Base-by-base conservation (phyloP, 1,140 invertebrate genomes). In the Aphelinus atriplicis region DNA sequence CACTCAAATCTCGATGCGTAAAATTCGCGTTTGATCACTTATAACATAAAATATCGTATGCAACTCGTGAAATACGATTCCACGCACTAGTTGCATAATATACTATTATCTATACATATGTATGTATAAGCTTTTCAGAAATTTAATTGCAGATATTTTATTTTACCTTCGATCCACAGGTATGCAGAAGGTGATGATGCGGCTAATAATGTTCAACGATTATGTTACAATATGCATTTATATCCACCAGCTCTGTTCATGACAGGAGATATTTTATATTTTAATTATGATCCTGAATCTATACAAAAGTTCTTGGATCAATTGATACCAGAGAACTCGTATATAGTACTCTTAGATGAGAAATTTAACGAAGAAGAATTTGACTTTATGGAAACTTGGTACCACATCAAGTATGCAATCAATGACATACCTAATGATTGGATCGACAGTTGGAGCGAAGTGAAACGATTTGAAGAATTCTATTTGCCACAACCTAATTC, bases 181-280 rank as follows among this genome's bases (percentile, higher is more conserved):
- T 95, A 92, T 81, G 84, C 89, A 45, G 90, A 93, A 45, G 94
- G 95, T 81, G 87, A 88, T 5, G 86, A 90, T 48, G 90, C 95
- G 0, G 86, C 90, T 1, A 93, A 96, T 26, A 92, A 95, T 81
- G 95, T 96, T 0, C 93, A 95, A 87, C 86, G 90, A 26, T 77
- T 97, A 7, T 90, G 91, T 45, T 91, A 95, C 82, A 92, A 91
- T 70, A 95, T 96, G 93, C 95, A 95, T 61, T 90, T 91, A 79
- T 96, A 92, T 85, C 90, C 92, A 1, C 90, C 94, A 0, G 88
- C 92, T 81, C 92, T 96, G 83, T 95, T 95, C 80, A 89, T 97
- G 42, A 93, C 92, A n/a, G 95, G 94, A 1, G 89, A 89, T 47
- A 89, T 92, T 70, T 83, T 97, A 0, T 93, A 92, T 82, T 93